These are phyloP conservation scores for Mirza zaza DNA, from an alignment of 2,113 vertebrate species.

Conservation along the genomic window DNA sequence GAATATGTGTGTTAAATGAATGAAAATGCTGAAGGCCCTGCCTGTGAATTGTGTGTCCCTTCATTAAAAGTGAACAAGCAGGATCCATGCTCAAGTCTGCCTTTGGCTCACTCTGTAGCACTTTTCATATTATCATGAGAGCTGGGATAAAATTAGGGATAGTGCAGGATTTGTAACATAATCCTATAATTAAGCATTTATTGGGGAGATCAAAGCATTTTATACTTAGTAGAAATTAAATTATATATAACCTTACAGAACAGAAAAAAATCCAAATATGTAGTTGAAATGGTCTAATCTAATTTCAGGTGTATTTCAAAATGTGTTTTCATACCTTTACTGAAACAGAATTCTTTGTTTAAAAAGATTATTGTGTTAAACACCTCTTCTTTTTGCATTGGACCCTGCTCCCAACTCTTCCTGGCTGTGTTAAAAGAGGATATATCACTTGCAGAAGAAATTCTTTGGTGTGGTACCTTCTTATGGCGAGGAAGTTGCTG, in stretches of 20 bases:
- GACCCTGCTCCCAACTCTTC: neutral
- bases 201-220: slow-evolving; percentile 25
- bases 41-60: neutral
- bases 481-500: neutral
- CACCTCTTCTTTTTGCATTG: neutral
- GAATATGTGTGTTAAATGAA: neutral
- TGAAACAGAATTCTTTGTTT: slow-evolving; percentile 4
- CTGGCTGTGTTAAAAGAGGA: neutral
- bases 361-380: neutral
- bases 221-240: slow-evolving; percentile 31
- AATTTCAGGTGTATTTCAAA: slow-evolving; percentile 35
- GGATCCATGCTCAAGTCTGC: neutral
- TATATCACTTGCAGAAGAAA: neutral
- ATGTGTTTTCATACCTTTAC: slow-evolving; percentile 4
- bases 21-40: neutral
- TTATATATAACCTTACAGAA: neutral
- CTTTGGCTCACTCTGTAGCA: neutral
- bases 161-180: neutral
- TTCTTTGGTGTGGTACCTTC: neutral
- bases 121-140: neutral
- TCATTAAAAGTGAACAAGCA: neutral
- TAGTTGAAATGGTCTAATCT: neutral
- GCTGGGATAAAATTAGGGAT: neutral
- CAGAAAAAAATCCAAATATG: neutral
- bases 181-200: neutral